Base-by-base conservation (phyloP, 2,797 vertebrate species). In the Enteromius anoplus region DNA sequence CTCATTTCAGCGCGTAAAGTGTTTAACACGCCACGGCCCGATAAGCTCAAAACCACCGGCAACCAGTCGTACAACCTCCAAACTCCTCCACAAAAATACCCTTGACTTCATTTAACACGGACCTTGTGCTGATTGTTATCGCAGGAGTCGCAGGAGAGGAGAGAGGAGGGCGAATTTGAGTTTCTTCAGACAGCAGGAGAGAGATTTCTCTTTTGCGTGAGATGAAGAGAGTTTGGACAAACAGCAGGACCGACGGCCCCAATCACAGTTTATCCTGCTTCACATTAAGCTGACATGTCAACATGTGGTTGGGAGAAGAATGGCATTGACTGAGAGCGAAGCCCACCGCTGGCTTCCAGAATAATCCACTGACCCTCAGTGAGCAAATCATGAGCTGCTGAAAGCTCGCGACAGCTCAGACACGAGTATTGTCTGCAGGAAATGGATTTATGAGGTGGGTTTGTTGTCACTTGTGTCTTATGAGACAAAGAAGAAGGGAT, bases 251-350 rank as follows among this genome's bases (percentile, higher is more conserved):
- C 81, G 85, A 86, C 80, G 81, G 83, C 75, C 78, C 79, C 86
- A 77, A 86, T 85, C 84, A 86, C 85, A 85, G 76, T 87, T 86
- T 86, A 86, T 89, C 86, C 81, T 83, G 81, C 84, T 86, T 88
- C 88, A 85, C 85, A 87, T 88, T 89, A 88, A 89, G 86, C 88
- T 86, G 84, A 84, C 85, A 84, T 86, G 88, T 90, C 88, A 86
- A 88, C 85, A 85, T 86, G 82, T 85, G 87, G 85, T 87, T 86
- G 66, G 73, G 83, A 84, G 76, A 62, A 85, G 86, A 86, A 85
- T 82, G 85, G 72, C 85, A 85, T 79, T 73, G 72, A 84, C 75
- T 84, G 78, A 76, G 66, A 85, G 84, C 2, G 80, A 87, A 83
- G 80, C 72, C 85, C 83, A 81, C 87, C 80, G 47, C 85, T 86